phyloP scores from a whole-genome alignment of 2,888 invertebrate species.

The Lepeophtheirus nordmannii region DNA sequence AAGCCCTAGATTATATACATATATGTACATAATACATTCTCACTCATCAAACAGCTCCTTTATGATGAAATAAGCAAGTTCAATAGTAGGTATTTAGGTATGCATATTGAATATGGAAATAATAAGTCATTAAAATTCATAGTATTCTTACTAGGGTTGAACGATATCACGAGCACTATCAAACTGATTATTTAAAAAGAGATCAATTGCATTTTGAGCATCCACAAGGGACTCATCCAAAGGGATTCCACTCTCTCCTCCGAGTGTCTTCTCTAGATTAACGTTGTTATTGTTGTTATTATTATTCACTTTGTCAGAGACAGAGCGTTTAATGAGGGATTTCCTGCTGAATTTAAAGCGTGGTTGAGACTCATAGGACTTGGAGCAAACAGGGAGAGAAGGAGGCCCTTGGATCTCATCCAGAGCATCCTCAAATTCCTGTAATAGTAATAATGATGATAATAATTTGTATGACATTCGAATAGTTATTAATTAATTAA shows the following conservation, averaged over 20 bases:
- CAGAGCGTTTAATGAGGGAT: neutral
- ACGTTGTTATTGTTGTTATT: conserved; percentile 4
- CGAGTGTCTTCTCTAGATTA: too few relatives aligned
- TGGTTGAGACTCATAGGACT: neutral
- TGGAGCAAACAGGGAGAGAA: neutral
- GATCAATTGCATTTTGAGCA: conserved; percentile 59
- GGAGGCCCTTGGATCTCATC: neutral
- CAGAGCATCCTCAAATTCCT: conserved; percentile 24
- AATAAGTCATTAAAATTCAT: too few relatives aligned
- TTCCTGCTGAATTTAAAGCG: neutral
- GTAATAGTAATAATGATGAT: neutral
- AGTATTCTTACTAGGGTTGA: conserved; percentile 62
- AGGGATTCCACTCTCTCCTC: too few relatives aligned
- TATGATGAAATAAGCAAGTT: too few relatives aligned
- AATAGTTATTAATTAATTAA: too few relatives aligned
- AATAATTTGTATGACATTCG: neutral
- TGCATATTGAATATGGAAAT: too few relatives aligned
- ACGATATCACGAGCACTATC: conserved; percentile 53
- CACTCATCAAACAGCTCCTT: too few relatives aligned
- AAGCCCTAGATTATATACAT: too few relatives aligned
- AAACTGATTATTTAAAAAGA: conserved; percentile 83
- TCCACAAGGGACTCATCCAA: conserved; percentile 56
- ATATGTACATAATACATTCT: too few relatives aligned
- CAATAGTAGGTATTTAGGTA: too few relatives aligned
- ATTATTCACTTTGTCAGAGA: neutral